Evolutionary conservation across 37 sponge, comb jelly and placozoan species (phyloP).

Genomic region (Geodia barretti): DNA sequence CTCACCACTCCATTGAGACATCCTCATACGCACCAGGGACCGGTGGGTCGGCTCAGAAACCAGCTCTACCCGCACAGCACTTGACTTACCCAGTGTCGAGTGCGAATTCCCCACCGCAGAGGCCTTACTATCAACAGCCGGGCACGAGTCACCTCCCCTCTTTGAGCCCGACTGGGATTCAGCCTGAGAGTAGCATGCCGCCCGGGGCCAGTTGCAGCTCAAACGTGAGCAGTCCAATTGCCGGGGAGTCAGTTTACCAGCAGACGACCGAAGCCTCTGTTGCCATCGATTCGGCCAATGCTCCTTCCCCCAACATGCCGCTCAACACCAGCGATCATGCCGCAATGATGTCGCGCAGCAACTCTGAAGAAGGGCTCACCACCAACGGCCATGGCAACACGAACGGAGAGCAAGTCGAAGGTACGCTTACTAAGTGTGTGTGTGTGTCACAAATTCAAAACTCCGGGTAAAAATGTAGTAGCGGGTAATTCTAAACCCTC

Average conservation of each 20-base stretch:
- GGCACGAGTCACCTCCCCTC: neutral
- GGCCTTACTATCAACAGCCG: neutral
- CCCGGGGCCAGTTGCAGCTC: neutral
- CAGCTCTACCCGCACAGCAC: neutral
- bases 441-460: neutral
- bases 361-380: neutral
- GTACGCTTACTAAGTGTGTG: neutral
- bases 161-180: neutral
- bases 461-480: neutral
- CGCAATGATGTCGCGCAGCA: conserved; percentile 47
- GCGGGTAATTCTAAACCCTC: too few relatives aligned
- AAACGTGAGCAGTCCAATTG: neutral
- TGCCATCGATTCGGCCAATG: neutral
- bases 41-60: neutral
- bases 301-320: conserved; percentile 63
- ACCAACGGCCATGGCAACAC: neutral
- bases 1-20: neutral
- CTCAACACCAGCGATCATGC: conserved; percentile 52
- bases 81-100: neutral
- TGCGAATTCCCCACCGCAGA: neutral
- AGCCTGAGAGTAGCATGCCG: neutral
- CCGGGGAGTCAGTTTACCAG: neutral
- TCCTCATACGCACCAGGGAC: neutral
- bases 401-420: neutral
- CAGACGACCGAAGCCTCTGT: neutral